phyloP scores from a whole-genome alignment of 2,888 invertebrate genomes.

The Trypoxylon attenuatum region DNA sequence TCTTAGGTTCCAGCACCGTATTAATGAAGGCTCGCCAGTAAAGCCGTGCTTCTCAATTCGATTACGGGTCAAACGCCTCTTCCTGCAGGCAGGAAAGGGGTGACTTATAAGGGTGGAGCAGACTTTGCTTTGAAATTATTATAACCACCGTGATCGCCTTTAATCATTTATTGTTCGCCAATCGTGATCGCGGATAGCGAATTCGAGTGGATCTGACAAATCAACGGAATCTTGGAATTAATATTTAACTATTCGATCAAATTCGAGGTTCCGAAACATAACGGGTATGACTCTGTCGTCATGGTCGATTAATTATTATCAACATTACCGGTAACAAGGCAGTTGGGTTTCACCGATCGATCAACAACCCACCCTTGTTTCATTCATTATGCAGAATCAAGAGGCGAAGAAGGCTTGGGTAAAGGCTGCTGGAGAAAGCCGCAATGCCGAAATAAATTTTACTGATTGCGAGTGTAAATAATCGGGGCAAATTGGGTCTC shows the following conservation, averaged over 20 bases:
- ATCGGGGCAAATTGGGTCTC: constrained; percentile 52
- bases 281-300: no score
- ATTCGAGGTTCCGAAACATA: no score
- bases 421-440: no score
- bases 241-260: no score
- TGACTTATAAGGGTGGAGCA: no score
- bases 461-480: constrained; percentile 43
- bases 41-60: not conserved
- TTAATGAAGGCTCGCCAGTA: not conserved
- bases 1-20: constrained; percentile 8
- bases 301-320: constrained; percentile 47
- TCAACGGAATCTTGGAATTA: no score
- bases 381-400: constrained; percentile 33
- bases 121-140: no score
- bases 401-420: not conserved
- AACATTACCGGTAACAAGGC: constrained; percentile 37
- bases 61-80: not conserved
- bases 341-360: constrained; percentile 33
- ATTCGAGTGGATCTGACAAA: no score
- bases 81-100: no score
- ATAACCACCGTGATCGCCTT: no score
- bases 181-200: no score
- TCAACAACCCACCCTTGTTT: constrained; percentile 23
- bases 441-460: constrained; percentile 40
- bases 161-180: no score